Evolutionary conservation across 1,140 invertebrate genomes (phyloP).

Genomic region (Aphaenogaster rudis): DNA sequence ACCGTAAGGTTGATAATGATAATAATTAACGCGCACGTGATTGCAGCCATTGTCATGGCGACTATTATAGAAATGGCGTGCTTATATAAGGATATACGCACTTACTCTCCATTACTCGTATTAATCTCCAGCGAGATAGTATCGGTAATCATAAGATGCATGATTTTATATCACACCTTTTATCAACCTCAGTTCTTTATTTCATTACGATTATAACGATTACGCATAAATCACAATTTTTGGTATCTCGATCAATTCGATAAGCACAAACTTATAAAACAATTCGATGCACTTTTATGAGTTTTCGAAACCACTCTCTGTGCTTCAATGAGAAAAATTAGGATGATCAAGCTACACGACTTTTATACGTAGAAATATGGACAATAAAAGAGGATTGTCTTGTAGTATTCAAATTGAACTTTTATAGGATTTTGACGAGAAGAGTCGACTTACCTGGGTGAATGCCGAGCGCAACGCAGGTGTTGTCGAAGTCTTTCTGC

Average conservation of each 20-base stretch:
- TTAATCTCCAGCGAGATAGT: neutral
- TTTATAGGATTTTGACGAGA: neutral
- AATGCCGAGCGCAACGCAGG: conserved; percentile 94
- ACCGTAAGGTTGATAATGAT: conserved; percentile 36
- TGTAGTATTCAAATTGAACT: neutral
- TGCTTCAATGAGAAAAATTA: neutral
- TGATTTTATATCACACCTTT: conserved; percentile 7
- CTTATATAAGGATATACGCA: conserved; percentile 35
- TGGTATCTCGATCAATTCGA: neutral
- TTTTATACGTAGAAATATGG: neutral
- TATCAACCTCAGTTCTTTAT: neutral
- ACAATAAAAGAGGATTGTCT: neutral
- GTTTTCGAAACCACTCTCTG: neutral
- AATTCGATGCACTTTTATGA: neutral
- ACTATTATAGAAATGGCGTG: conserved; percentile 22
- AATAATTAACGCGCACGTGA: conserved; percentile 54
- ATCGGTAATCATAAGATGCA: neutral
- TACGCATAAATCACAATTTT: neutral
- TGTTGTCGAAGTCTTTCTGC: conserved; percentile 94
- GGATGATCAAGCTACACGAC: neutral
- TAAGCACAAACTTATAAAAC: neutral
- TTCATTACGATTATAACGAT: neutral
- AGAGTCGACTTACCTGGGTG: conserved; percentile 91
- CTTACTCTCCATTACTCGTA: conserved; percentile 34
- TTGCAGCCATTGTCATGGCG: conserved; percentile 14